Conservation (phyloP, 2,797 vertebrate species). For the Myiotriccus ornatus region DNA sequence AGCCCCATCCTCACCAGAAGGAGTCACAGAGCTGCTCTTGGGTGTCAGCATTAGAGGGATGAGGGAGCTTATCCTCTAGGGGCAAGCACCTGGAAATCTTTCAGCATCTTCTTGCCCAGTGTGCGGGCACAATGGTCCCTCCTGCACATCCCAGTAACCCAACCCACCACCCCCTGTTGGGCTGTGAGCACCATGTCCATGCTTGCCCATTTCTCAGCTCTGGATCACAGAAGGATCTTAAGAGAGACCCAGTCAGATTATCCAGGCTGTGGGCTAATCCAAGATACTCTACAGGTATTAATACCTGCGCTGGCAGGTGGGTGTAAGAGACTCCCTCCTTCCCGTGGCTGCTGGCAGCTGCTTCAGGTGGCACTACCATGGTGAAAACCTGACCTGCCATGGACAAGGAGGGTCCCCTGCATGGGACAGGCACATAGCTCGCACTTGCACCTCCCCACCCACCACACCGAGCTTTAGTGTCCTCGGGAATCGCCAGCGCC, state of each 20-base stretch:
- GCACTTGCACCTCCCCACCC: not conserved
- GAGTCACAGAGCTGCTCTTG: not conserved
- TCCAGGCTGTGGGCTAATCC: not conserved
- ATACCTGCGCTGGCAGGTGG: not conserved
- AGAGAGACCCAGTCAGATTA: not conserved
- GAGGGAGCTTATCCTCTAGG: not conserved
- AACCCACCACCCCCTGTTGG: not conserved
- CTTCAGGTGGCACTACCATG: not conserved
- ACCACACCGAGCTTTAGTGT: fast-evolving
- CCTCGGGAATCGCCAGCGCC: not conserved
- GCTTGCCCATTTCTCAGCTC: not conserved
- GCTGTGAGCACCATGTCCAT: not conserved
- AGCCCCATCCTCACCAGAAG: not conserved
- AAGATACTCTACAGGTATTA: not conserved
- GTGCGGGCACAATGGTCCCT: fast-evolving
- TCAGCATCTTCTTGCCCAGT: not conserved
- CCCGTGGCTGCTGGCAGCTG: not conserved
- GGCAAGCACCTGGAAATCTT: not conserved
- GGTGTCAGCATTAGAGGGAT: too few species aligned
- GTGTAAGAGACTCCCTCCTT: not conserved
- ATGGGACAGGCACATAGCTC: not conserved
- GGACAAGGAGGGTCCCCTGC: not conserved
- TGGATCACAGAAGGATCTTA: not conserved
- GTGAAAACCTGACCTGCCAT: not conserved
- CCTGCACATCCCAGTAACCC: not conserved